Conservation (phyloP, 1,140 invertebrate species). For the Temnothorax nylanderi region DNA sequence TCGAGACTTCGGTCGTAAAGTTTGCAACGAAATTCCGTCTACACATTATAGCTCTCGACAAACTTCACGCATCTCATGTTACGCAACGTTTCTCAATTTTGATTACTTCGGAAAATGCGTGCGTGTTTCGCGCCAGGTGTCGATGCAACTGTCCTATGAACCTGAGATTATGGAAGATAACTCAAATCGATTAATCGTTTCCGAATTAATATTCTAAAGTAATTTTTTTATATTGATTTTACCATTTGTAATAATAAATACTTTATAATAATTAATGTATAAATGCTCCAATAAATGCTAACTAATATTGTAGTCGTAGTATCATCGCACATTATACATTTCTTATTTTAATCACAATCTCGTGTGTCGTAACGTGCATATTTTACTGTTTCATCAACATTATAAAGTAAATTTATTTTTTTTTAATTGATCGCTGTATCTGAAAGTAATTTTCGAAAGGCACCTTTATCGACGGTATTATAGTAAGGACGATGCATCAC, state of each 20-base stretch:
- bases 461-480: conserved; percentile 49
- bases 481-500: conserved; percentile 39
- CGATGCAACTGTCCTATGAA: not conserved
- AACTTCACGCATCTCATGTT: conserved; percentile 1
- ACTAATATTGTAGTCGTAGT: not conserved
- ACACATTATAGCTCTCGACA: not conserved
- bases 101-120: not conserved
- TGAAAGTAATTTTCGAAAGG: conserved; percentile 57
- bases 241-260: not conserved
- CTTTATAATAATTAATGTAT: not conserved
- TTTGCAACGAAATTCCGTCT: not conserved
- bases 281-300: not conserved
- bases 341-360: not conserved
- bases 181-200: not conserved
- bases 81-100: not conserved
- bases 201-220: not conserved
- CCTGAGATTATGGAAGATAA: not conserved
- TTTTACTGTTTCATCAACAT: conserved; percentile 2
- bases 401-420: conserved; percentile 29
- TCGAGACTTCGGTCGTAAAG: not conserved
- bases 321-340: not conserved
- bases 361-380: too few species aligned
- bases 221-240: not conserved
- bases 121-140: not conserved
- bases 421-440: not conserved